Percentiles rank a stretch among this genome's conserved stretches.
These are phyloP conservation scores for Bimastos eiseni DNA, from an alignment of 2,888 invertebrate species.

Conservation along the genomic window DNA sequence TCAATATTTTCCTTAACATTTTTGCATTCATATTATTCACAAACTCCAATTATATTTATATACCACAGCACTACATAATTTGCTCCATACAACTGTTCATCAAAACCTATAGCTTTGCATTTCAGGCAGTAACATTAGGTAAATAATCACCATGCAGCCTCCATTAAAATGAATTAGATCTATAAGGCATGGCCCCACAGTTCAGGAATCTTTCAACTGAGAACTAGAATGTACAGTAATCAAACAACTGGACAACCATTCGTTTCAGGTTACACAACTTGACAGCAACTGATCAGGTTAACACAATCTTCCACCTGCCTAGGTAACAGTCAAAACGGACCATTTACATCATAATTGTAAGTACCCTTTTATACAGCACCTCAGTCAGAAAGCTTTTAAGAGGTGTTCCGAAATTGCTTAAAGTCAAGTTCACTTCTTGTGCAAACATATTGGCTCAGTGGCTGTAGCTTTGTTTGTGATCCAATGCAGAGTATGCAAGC, in stretches of 20 bases:
- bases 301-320: neutral
- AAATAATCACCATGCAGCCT: neutral
- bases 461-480: neutral
- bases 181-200: neutral
- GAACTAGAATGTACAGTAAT: neutral
- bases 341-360: neutral
- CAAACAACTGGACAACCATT: neutral
- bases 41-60: neutral
- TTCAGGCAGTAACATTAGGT: neutral
- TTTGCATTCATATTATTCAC: neutral
- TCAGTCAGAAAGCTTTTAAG: neutral
- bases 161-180: too few relatives aligned
- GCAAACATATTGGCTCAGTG: neutral
- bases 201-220: neutral
- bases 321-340: neutral
- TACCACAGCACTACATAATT: neutral
- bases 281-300: neutral
- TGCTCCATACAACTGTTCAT: neutral
- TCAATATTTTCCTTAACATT: neutral
- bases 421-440: neutral
- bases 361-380: neutral
- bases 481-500: too few relatives aligned
- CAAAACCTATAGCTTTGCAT: neutral
- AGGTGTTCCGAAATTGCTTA: neutral
- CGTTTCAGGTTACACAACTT: neutral